Evolutionary conservation across 2,888 invertebrate species (phyloP).

Genomic region (Spisula subtruncata): DNA sequence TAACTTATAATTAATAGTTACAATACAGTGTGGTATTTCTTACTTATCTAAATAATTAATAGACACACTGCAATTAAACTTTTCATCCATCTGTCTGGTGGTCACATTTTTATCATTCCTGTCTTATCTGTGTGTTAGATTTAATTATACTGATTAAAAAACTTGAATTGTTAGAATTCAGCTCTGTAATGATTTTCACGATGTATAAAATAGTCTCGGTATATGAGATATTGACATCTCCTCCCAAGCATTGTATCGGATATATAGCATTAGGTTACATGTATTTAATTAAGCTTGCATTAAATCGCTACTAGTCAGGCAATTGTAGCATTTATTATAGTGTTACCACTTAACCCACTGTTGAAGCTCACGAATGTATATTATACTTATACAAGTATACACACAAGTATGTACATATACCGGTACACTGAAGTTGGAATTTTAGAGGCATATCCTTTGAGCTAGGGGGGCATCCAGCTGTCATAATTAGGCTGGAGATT

Average conservation of each 20-base stretch:
- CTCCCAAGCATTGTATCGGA: background rate
- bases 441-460: no score
- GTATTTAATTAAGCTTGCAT: slow-evolving; percentile 14
- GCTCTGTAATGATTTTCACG: background rate
- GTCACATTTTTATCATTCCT: background rate
- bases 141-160: background rate
- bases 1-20: no score
- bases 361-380: background rate
- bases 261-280: background rate
- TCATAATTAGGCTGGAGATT: no score
- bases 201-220: background rate
- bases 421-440: no score
- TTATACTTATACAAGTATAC: background rate
- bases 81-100: background rate
- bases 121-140: background rate
- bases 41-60: no score
- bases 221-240: background rate
- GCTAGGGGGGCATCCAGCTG: no score
- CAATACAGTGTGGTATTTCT: no score
- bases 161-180: background rate
- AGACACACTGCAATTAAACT: background rate
- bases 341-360: background rate
- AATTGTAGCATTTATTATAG: slow-evolving; percentile 12
- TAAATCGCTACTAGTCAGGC: background rate
- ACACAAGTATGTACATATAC: no score